Evolutionary conservation across 2,113 vertebrate species (phyloP), one percentile per base, ranked within the genome.

Genomic region (Neodontobutis hainanensis): DNA sequence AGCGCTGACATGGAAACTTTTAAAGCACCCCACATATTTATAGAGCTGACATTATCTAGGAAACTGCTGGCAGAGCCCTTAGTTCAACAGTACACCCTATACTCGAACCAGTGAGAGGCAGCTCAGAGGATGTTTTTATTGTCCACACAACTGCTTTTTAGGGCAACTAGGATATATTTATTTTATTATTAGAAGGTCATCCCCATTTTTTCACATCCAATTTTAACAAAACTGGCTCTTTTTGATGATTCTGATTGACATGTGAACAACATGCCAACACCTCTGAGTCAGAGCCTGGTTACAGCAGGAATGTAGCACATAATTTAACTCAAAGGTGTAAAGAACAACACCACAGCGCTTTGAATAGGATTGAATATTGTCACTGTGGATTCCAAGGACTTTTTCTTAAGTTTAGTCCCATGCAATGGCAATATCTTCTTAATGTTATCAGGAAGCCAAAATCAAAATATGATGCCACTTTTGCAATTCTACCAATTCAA

Each of bases 11-110:
- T 87, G 80, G 88, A 89, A 90, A 87, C 85, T 89, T 89, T 70
- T 56, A 78, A 70, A 80, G 73, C 66, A 59, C 77, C 70, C 42
- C 38, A 66, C 79, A 66, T 90, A 89, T 91, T 90, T 88, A 88
- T 90, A 92, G 84, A 65, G 80, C 79, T 81, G 83, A 77, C 81
- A 73, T 65, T 91, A 89, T 91, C 89, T 79, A 49, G 62, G 63
- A 71, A 76, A 73, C 66, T 70, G 73, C 55, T 77, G 61, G 65
- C 53, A 70, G 77, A 35, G 57, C 70, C 76, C 61, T 58, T 45
- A 12, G 49, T 19, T 50, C 68, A 68, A 80, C 68, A 73, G 71
- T 75, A 61, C 48, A 75, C 51, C 46, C 16, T 61, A 14, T 7
- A 64, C 36, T 75, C 50, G 76, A n/a, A 61, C 56, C 52, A 45